Evolutionary conservation across 2,797 vertebrate species (phyloP), one percentile per base, ranked within the genome.

Genomic region (Toxotes lorentzi): DNA sequence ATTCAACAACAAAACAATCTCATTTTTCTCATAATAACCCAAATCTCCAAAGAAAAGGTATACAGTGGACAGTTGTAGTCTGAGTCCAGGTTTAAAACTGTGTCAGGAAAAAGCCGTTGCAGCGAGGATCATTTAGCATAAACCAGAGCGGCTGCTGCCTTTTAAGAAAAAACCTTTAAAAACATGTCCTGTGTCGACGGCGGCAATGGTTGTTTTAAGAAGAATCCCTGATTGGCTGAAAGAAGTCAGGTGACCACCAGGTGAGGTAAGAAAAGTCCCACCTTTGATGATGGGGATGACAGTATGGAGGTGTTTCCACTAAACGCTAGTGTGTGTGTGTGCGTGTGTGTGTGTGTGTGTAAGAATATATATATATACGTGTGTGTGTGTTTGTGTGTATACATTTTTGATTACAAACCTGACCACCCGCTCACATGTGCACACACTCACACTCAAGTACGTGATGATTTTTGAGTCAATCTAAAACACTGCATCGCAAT

Each of bases 221-320:
- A 94, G 92, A 95, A 95, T 96, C 95, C 95, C 95, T 96, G 95
- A 96, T 96, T 95, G 95, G 94, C 91, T 95, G 94, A 95, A 91
- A 89, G 89, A 94, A 94, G 94, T 95, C 94, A 95, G 94, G 92
- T 95, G 94, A 96, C 94, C 92, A 94, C 91, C 90, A 91, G 92
- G 94, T 92, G 94, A 95, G 94, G 94, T 95, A 95, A 94, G 92
- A 94, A 88, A 88, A 90, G 88, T 86, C 92, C 91, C 93, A 89
- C 88, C 77, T 81, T 78, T 74, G 71, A 87, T 27, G 86, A 88
- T 90, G 93, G 88, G 89, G 78, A 84, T 91, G 90, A 92, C 89
- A 86, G 63, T 85, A 89, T 88, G 89, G 79, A 89, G 85, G 84
- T 64, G 88, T 91, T 85, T 89, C 83, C 75, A 90, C 83, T 83